These are phyloP conservation scores for Leptosomus discolor DNA, from an alignment of 2,113 vertebrate species.

Conservation along the genomic window DNA sequence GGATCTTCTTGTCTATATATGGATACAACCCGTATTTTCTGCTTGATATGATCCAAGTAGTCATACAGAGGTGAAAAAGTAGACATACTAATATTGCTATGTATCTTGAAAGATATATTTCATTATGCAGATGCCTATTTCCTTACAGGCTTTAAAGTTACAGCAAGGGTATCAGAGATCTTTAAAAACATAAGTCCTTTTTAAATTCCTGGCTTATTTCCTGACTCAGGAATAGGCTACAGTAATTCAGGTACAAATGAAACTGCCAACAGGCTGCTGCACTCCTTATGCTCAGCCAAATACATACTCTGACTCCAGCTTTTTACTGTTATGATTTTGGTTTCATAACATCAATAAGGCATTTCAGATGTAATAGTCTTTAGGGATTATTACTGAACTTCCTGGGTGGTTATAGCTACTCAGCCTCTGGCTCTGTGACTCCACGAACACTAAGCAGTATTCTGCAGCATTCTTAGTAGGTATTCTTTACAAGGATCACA, in stretches of 20 bases:
- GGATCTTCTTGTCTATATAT: background rate
- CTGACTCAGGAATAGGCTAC: background rate
- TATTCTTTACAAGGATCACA: background rate
- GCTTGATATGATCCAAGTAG: background rate
- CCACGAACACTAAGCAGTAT: background rate
- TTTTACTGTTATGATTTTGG: background rate
- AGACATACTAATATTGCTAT: background rate
- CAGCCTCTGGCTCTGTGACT: background rate
- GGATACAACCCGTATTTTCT: background rate
- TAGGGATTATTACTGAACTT: background rate
- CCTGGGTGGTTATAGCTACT: background rate
- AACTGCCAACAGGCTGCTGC: background rate
- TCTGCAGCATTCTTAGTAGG: fast-evolving
- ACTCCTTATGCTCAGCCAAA: background rate
- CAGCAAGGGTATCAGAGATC: background rate
- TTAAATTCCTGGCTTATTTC: background rate
- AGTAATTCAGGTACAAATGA: constrained; percentile 25
- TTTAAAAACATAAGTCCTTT: background rate
- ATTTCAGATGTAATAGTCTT: background rate
- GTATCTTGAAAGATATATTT: background rate
- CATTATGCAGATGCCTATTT: background rate
- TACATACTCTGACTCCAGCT: background rate
- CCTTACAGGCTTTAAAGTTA: background rate
- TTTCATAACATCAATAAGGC: background rate
- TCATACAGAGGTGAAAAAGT: background rate